These are phyloP conservation scores for Hemibagrus guttatus DNA, from an alignment of 2,797 vertebrate genomes.

Conservation along the genomic window DNA sequence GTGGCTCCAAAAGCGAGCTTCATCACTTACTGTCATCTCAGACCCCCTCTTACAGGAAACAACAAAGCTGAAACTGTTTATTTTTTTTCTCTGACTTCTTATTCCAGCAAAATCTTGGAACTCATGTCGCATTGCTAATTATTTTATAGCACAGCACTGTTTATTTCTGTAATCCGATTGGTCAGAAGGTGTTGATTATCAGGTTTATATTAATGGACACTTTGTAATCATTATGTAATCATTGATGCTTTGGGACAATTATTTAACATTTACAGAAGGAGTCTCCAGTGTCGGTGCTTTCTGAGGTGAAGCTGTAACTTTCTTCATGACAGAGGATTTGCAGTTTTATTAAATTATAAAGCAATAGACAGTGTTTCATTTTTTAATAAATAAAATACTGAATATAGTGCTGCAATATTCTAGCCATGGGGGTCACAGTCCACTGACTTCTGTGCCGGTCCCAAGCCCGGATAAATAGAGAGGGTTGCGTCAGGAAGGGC, in stretches of 20 bases:
- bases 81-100: neutral
- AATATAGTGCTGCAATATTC: too few species aligned
- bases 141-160: neutral
- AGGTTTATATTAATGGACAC: neutral
- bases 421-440: too few species aligned
- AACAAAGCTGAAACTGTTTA: neutral
- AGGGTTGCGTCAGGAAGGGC: too few species aligned
- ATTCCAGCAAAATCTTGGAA: neutral
- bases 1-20: neutral
- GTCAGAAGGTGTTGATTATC: neutral
- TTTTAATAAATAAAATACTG: too few species aligned
- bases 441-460: too few species aligned
- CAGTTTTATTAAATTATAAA: neutral
- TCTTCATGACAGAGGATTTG: neutral
- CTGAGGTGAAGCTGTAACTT: neutral
- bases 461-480: too few species aligned
- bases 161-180: neutral
- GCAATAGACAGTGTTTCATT: too few species aligned
- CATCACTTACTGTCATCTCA: conserved; percentile 11
- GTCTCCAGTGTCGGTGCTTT: too few species aligned
- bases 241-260: too few species aligned
- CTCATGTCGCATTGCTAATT: neutral
- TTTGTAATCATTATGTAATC: too few species aligned
- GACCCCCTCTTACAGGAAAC: neutral
- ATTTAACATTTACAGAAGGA: too few species aligned